These are phyloP conservation scores for Quadroppia sp. DNA, from an alignment of 2,888 invertebrate genomes.

Conservation along the genomic window DNA sequence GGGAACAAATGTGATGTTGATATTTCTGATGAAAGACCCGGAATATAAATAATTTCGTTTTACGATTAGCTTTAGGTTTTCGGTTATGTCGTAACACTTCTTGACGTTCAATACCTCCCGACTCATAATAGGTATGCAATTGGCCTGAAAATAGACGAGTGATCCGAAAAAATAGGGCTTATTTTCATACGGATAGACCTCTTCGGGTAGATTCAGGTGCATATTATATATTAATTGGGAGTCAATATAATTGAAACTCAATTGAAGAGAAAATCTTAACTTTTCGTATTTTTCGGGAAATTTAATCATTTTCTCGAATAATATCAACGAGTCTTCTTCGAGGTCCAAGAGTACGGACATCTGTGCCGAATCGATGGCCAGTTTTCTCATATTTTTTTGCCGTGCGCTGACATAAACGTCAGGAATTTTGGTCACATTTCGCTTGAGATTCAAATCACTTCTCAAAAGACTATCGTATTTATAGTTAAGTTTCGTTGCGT, in stretches of 20 bases:
- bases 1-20: too few relatives aligned
- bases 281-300: too few relatives aligned
- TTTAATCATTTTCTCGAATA: too few relatives aligned
- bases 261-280: not conserved
- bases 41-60: too few relatives aligned
- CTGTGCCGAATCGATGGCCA: too few relatives aligned
- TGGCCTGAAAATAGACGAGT: not conserved
- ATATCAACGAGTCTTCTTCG: not conserved
- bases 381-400: too few relatives aligned
- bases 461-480: not conserved
- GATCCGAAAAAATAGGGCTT: not conserved
- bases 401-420: not conserved
- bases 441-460: too few relatives aligned
- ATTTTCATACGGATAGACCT: not conserved
- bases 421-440: too few relatives aligned
- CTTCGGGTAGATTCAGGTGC: not conserved
- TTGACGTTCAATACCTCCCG: not conserved
- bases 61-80: too few relatives aligned
- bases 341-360: not conserved
- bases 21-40: too few relatives aligned
- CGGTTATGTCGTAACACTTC: not conserved
- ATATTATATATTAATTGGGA: not conserved
- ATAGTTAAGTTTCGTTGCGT: constrained; percentile 4
- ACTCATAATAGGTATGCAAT: not conserved
- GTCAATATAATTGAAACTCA: not conserved